Conservation (phyloP, 2,888 invertebrate species). For the Masnerella sp. region DNA sequence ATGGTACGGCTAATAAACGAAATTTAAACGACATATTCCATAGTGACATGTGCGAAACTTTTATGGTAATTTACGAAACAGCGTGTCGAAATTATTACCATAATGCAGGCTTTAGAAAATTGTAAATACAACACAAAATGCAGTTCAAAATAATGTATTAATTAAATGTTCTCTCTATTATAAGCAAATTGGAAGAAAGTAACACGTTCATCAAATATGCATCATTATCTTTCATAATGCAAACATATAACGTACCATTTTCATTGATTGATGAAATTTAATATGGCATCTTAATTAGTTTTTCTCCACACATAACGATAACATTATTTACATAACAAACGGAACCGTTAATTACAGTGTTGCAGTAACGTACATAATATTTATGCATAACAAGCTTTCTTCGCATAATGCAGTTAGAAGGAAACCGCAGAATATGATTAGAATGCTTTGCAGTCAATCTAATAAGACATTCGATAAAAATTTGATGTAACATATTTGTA, state of each 20-base stretch:
- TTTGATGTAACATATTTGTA: too few species aligned
- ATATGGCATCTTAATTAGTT: conserved; percentile 2
- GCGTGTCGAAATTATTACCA: too few species aligned
- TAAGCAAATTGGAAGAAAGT: too few species aligned
- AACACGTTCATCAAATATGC: background rate
- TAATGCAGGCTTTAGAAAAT: too few species aligned
- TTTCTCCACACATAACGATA: conserved; percentile 4
- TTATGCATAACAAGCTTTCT: conserved; percentile 17
- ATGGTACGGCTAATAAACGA: conserved; percentile 15
- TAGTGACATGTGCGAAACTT: conserved; percentile 9
- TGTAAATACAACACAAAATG: too few species aligned
- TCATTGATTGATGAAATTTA: background rate
- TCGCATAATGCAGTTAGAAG: conserved; percentile 19
- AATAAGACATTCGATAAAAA: too few species aligned
- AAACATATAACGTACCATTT: background rate
- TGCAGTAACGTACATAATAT: conserved; percentile 1
- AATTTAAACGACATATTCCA: conserved; percentile 15
- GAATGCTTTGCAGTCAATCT: too few species aligned
- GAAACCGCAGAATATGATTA: too few species aligned
- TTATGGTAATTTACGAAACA: too few species aligned
- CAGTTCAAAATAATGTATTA: too few species aligned
- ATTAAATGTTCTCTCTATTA: too few species aligned
- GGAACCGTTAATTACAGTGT: conserved; percentile 16
- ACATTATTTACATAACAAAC: conserved; percentile 29
- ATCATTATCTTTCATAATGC: background rate